Base-by-base conservation (phyloP, 1,140 invertebrate species). In the Euura lappo region DNA sequence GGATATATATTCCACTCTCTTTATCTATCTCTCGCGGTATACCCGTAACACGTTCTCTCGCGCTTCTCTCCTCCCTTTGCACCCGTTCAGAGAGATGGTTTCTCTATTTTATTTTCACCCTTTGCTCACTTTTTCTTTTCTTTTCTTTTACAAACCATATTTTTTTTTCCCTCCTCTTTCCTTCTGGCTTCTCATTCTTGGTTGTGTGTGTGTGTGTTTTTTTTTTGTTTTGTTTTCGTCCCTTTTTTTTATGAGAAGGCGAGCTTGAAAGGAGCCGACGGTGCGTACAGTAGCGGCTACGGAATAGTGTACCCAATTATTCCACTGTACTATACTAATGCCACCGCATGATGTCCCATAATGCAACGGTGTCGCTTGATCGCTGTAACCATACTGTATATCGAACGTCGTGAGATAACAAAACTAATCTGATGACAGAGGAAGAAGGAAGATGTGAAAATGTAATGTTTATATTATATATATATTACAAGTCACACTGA, bases 281-380 rank as follows among this genome's bases (percentile, higher is more conserved):
- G 67, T 68, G 73, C 72, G 73, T 72, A 85, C 85, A 78, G 84
- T 86, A 86, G 84, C 84, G 79, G 74, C 75, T 71, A 75, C 77
- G 78, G 74, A 78, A 81, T 83, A 86, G 83, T 87, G 77, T 78
- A 85, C 81, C 84, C 83, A 87, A 87, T 87, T 87, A 87, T 78
- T 78, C 80, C 78, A 78, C 75, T 81, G 84, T 85, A 11, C 83
- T 86, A 86, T 85, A 85, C 70, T 75, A 75, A 75, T 73, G 70
- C 78, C 79, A 75, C 77, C 79, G 75, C 77, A 78, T 44, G 77
- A 67, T 75, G 71, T 77, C 70, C 77, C 75, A 76, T 68, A 68
- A 68, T 68, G 66, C 66, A 8, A 68, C 44, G 44, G 11, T 44
- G 66, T 60, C 78, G 51, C 74, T 71, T 73, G 71, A 28, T 28